phyloP scores from a whole-genome alignment of 92 coral and sea anemone species.

The Zoanthus gigantus region DNA sequence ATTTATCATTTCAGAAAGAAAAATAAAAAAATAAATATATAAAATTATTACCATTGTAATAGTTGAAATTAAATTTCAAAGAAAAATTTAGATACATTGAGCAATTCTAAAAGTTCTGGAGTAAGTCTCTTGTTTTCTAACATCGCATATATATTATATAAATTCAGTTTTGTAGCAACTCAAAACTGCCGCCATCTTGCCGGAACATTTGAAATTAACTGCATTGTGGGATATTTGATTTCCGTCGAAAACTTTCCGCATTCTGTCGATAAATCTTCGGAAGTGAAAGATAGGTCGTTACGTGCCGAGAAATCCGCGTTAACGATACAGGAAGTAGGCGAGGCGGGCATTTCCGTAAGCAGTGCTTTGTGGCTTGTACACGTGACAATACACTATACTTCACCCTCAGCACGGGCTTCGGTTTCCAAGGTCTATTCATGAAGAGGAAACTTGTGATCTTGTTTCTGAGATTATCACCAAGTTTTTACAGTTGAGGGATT shows the following conservation, averaged over 20 bases:
- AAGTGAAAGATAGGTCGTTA: neutral
- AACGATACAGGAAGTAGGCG: slow-evolving; percentile 43
- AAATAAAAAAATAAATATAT: no score
- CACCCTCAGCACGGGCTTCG: slow-evolving; percentile 11
- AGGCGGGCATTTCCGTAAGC: slow-evolving; percentile 35
- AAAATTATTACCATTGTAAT: no score
- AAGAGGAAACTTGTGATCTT: neutral
- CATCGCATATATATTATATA: neutral
- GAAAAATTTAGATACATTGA: neutral
- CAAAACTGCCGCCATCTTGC: slow-evolving; percentile 53
- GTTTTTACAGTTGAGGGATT: slow-evolving; percentile 1
- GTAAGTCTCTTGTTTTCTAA: no score
- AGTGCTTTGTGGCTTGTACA: slow-evolving; percentile 30
- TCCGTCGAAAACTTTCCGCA: neutral
- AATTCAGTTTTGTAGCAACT: neutral
- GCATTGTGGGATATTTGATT: slow-evolving; percentile 1
- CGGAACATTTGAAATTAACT: neutral
- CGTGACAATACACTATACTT: slow-evolving; percentile 8
- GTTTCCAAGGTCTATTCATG: neutral
- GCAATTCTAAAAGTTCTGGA: neutral
- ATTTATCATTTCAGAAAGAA: no score
- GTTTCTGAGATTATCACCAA: neutral
- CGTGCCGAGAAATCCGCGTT: slow-evolving; percentile 14
- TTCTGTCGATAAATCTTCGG: slow-evolving; percentile 28
- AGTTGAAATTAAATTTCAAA: no score